These are phyloP conservation scores for Hartigia nigra DNA, from an alignment of 2,888 invertebrate genomes.

Conservation along the genomic window DNA sequence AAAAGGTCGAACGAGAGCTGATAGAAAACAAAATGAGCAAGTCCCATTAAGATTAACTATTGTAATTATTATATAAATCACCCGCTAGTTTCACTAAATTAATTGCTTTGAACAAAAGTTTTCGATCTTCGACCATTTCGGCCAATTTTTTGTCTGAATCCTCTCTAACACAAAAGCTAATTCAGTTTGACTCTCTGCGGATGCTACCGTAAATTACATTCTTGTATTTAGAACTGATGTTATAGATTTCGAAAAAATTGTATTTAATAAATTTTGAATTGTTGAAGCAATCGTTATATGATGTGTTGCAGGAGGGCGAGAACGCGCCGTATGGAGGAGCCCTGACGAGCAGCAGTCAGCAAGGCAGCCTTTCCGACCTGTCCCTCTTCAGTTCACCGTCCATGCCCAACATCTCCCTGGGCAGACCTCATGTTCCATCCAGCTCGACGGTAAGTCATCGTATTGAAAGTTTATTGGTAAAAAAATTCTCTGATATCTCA, in stretches of 20 bases:
- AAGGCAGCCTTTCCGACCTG: conserved; percentile 78
- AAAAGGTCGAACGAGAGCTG: not conserved
- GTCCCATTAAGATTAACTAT: not conserved
- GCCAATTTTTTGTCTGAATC: not conserved
- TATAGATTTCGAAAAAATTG: not conserved
- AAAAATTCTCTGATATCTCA: not conserved
- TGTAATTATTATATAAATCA: not conserved
- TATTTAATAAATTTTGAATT: not conserved
- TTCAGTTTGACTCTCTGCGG: not conserved
- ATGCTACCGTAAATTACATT: not conserved
- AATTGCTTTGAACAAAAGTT: not conserved
- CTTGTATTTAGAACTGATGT: not conserved
- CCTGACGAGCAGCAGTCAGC: conserved; percentile 70
- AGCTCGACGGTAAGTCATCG: conserved; percentile 57
- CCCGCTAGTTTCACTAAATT: not conserved
- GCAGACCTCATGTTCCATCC: conserved; percentile 77
- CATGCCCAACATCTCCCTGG: conserved; percentile 96
- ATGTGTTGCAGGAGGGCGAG: conserved; percentile 75
- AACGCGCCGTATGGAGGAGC: conserved; percentile 72
- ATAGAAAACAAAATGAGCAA: not conserved
- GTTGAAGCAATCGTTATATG: not conserved
- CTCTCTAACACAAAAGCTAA: not conserved
- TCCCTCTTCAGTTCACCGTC: conserved; percentile 93
- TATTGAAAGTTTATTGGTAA: not conserved
- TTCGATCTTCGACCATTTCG: not conserved